phyloP scores from a whole-genome alignment of 2,797 vertebrate species.

The Megalops cyprinoides region DNA sequence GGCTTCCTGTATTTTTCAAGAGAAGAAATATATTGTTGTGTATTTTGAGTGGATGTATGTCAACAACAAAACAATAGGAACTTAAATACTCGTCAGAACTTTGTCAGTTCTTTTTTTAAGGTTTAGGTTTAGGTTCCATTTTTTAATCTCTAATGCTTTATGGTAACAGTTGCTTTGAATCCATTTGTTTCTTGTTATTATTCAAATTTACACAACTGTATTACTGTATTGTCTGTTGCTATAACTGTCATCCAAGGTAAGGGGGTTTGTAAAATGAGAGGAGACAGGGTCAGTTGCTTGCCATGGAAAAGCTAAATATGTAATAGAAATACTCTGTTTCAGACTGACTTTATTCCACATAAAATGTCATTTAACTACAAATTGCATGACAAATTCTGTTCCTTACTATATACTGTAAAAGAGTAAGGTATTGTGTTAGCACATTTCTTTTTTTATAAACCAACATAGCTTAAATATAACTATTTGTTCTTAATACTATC shows the following conservation, averaged over 20 bases:
- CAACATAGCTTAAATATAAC: not conserved
- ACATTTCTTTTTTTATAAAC: not conserved
- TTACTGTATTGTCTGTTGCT: constrained; percentile 43
- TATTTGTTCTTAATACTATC: no score
- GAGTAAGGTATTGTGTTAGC: not conserved
- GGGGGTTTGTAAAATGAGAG: not conserved
- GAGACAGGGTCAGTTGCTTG: not conserved
- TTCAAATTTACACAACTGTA: constrained; percentile 45
- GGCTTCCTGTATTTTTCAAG: constrained; percentile 78
- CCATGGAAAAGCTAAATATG: not conserved
- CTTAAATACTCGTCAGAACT: constrained; percentile 61
- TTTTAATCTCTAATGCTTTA: constrained; percentile 48
- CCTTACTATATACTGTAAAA: not conserved
- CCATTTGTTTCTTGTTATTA: constrained; percentile 49
- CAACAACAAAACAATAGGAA: constrained; percentile 67
- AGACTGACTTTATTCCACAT: not conserved
- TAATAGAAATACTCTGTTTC: not conserved
- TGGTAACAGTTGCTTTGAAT: constrained; percentile 55
- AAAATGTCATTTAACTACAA: not conserved
- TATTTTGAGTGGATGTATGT: constrained; percentile 73
- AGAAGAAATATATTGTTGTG: constrained; percentile 78
- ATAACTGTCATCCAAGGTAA: constrained; percentile 17
- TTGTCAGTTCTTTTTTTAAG: constrained; percentile 52
- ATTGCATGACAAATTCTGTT: no score
- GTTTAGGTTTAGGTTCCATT: constrained; percentile 58